Evolutionary conservation across 2,113 vertebrate genomes (phyloP).

Genomic region (Xyrauchen texanus): DNA sequence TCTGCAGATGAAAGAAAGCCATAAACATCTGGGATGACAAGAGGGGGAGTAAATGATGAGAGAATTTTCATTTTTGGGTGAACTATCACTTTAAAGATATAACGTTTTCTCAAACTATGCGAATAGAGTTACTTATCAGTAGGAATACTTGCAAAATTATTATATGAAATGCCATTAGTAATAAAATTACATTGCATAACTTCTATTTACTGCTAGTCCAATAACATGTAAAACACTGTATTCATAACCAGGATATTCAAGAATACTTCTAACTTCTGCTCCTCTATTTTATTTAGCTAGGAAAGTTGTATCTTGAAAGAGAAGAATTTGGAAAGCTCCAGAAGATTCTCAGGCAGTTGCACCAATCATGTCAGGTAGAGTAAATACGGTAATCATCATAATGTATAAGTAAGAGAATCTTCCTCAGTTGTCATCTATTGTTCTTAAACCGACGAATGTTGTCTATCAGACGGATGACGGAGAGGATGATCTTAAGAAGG

Average conservation of each 20-base stretch:
- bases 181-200: not conserved
- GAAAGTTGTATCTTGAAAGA: slow-evolving; percentile 96
- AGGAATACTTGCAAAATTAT: too few relatives aligned
- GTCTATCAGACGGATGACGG: slow-evolving; percentile 92
- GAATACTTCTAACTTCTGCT: not conserved
- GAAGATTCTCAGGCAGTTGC: slow-evolving; percentile 96
- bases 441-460: not conserved
- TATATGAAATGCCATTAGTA: too few relatives aligned
- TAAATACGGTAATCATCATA: too few relatives aligned
- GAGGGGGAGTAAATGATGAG: too few relatives aligned
- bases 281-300: slow-evolving; percentile 77
- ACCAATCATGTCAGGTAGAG: slow-evolving; percentile 96
- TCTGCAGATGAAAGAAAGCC: too few relatives aligned
- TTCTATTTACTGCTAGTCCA: too few relatives aligned
- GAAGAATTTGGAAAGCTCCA: slow-evolving; percentile 98
- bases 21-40: too few relatives aligned
- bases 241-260: not conserved
- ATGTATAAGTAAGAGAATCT: too few relatives aligned
- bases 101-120: too few relatives aligned
- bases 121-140: too few relatives aligned
- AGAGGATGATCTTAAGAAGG: slow-evolving; percentile 98
- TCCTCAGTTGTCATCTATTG: not conserved
- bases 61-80: too few relatives aligned
- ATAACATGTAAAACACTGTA: not conserved
- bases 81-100: too few relatives aligned